Base-by-base conservation (phyloP, 2,113 vertebrate genomes). In the Mirza zaza region DNA sequence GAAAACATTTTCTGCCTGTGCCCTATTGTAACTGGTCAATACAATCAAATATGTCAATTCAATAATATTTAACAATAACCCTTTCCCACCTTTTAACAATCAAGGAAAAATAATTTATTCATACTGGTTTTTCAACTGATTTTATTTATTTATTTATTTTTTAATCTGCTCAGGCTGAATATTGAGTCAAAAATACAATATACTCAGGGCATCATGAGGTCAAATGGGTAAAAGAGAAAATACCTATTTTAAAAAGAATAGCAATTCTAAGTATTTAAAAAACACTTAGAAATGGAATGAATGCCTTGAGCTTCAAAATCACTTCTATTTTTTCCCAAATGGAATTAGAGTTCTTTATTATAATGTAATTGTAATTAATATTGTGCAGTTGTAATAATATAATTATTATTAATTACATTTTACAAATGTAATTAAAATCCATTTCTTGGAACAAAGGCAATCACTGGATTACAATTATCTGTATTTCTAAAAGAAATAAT, bases 361-460 rank as follows among this genome's bases (percentile, higher is more conserved):
- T 96, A 97, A 94, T 97, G 65, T 97, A 97, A 96, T 97, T 97
- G 90, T 96, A 98, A 98, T 98, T 98, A 98, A 98, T 97, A 96
- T 96, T 98, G 88, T 97, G 76, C 70, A 97, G 85, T 98, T 98
- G 73, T 98, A 98, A 98, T 98, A 98, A 98, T 98, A 93, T 97
- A 98, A 98, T 98, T 98, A 98, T 98, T 98, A 98, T 98, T 98
- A 98, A 98, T 98, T 98, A 97, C 50, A 97, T 98, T 98, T 98
- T 97, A 50, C 45, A 98, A 98, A 98, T 94, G 80, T 98, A 98
- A 98, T 98, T 98, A 97, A 97, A 98, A 98, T 97, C 95, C 77
- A 98, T 98, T 97, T 70, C 5, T 0, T 97, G 86, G 91, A 98
- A 98, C 97, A 98, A 98, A 98, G 95, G 86, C 93, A 98, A 98